A percentile compares a stretch with the other conserved stretches of the same genome.
Evolutionary conservation across 2,113 vertebrate species (phyloP).

Genomic region (Callaeas wilsoni): DNA sequence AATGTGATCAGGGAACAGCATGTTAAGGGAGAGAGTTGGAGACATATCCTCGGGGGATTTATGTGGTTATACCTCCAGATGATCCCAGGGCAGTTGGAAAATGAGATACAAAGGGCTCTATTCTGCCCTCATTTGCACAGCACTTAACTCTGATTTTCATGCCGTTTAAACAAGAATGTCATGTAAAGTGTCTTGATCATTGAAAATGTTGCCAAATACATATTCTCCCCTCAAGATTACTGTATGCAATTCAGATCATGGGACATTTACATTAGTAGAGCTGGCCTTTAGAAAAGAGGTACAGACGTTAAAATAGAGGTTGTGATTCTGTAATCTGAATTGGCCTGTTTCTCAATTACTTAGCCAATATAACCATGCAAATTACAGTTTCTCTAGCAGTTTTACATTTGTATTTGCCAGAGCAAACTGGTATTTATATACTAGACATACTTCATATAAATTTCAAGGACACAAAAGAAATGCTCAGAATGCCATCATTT

Average conservation of each 20-base stretch:
- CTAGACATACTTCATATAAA: not conserved
- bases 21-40: not conserved
- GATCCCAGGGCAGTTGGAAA: conserved; percentile 37
- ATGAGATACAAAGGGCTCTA: conserved; percentile 37
- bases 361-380: not conserved
- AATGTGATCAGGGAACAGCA: not conserved
- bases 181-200: not conserved
- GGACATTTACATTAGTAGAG: not conserved
- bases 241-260: not conserved
- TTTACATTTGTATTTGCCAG: not conserved
- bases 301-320: not conserved
- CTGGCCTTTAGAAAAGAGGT: not conserved
- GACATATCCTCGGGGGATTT: not conserved
- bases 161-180: conserved; percentile 37
- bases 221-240: not conserved
- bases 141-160: conserved; percentile 36
- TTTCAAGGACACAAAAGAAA: not conserved
- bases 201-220: not conserved
- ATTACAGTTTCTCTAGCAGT: not conserved
- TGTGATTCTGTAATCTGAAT: not conserved
- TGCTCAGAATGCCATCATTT: not conserved
- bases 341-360: not conserved
- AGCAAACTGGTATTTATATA: not conserved
- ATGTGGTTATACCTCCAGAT: conserved; percentile 50
- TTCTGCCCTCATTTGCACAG: conserved; percentile 50